Evolutionary conservation across 2,888 invertebrate genomes (phyloP).

Genomic region (Hedya salicella): DNA sequence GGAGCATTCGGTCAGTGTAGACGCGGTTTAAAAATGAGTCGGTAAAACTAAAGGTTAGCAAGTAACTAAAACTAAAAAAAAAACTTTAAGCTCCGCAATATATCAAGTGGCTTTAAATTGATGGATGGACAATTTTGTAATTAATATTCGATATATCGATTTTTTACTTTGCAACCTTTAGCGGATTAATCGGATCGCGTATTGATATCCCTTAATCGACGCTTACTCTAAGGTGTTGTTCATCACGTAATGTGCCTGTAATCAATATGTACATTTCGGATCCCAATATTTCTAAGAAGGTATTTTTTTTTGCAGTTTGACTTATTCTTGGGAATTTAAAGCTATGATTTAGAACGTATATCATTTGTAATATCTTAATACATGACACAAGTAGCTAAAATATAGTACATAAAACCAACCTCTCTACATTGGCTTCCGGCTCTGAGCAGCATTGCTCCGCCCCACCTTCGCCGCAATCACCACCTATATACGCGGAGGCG

Average conservation of each 20-base stretch:
- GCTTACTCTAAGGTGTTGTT: conserved; percentile 50
- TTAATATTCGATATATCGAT: conserved; percentile 49
- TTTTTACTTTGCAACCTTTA: conserved; percentile 63
- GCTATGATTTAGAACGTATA: too few relatives aligned
- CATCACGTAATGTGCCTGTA: conserved; percentile 34
- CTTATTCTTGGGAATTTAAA: too few relatives aligned
- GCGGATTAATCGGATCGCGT: conserved; percentile 56
- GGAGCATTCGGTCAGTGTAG: not conserved
- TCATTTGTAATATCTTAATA: too few relatives aligned
- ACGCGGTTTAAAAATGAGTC: conserved; percentile 6
- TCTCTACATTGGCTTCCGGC: too few relatives aligned
- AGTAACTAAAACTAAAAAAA: conserved; percentile 15
- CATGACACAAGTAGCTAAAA: too few relatives aligned
- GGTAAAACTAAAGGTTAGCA: conserved; percentile 1
- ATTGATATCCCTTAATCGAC: conserved; percentile 62
- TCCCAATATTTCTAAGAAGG: not conserved
- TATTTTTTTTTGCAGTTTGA: too few relatives aligned
- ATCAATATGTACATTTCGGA: not conserved
- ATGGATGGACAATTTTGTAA: conserved; percentile 43
- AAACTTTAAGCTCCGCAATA: conserved; percentile 10
- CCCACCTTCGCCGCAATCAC: too few relatives aligned
- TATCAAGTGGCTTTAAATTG: conserved; percentile 33
- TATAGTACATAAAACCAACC: too few relatives aligned
- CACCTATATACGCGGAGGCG: too few relatives aligned
- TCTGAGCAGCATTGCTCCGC: too few relatives aligned